Percentiles rank a stretch among this genome's conserved stretches.
phyloP scores from a whole-genome alignment of 2,888 invertebrate species.

The Agriopis leucophaearia region DNA sequence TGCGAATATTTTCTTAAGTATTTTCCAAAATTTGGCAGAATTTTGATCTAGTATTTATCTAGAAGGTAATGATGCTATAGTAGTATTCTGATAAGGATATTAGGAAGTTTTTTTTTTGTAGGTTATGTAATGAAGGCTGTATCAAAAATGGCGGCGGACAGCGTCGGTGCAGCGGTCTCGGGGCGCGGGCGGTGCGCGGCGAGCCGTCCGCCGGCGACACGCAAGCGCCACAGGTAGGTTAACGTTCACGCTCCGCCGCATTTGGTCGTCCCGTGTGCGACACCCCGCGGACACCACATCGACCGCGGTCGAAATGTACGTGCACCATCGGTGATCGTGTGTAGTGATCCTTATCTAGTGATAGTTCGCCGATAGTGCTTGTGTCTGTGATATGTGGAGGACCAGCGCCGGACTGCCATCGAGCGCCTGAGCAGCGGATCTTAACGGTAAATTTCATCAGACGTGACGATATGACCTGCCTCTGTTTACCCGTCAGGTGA shows the following conservation, averaged over 20 bases:
- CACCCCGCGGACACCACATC: slow-evolving; percentile 71
- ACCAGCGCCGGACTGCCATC: slow-evolving; percentile 65
- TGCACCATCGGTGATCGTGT: slow-evolving; percentile 75
- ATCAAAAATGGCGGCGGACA: slow-evolving; percentile 67
- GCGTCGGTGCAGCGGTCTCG: slow-evolving; percentile 76
- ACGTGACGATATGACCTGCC: slow-evolving; percentile 73
- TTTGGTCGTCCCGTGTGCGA: slow-evolving; percentile 80
- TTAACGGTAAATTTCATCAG: slow-evolving; percentile 81
- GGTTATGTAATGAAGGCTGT: slow-evolving; percentile 55
- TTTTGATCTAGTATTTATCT: background rate
- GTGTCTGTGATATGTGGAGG: slow-evolving; percentile 75
- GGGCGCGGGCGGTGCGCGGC: slow-evolving; percentile 66
- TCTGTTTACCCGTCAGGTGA: slow-evolving; percentile 83
- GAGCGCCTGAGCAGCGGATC: slow-evolving; percentile 69
- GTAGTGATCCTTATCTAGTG: slow-evolving; percentile 74
- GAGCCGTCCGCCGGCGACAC: slow-evolving; percentile 70
- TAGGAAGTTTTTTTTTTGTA: background rate
- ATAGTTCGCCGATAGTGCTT: slow-evolving; percentile 64
- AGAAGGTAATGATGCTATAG: background rate
- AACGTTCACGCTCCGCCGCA: slow-evolving; percentile 84
- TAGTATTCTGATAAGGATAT: too few species aligned
- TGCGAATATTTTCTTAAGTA: slow-evolving; percentile 39
- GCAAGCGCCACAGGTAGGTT: slow-evolving; percentile 85
- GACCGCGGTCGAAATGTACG: slow-evolving; percentile 72
- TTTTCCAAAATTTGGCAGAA: background rate